Percentiles rank a stretch among this genome's conserved stretches.
Conservation (phyloP, 2,888 invertebrate genomes). For the Calameuta filiformis region DNA sequence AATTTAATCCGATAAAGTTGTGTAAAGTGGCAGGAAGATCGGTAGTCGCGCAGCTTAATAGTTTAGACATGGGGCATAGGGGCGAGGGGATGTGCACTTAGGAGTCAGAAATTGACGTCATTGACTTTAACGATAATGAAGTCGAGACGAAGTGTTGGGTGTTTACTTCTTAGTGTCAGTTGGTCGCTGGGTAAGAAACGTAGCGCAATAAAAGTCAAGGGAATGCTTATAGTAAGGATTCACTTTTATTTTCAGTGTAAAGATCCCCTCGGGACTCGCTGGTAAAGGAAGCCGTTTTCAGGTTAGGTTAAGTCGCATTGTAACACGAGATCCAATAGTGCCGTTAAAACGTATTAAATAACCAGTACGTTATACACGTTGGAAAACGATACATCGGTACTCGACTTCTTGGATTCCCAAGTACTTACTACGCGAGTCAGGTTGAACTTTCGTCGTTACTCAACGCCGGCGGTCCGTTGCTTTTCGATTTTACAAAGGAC, state of each 20-base stretch:
- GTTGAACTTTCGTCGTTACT: background rate
- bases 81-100: background rate
- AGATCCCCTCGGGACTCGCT: background rate
- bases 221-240: background rate
- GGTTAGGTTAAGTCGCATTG: background rate
- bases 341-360: constrained; percentile 56
- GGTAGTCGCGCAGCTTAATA: background rate
- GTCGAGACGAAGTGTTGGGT: background rate
- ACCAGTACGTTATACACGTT: background rate
- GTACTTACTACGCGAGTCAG: constrained; percentile 2
- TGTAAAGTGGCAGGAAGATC: background rate
- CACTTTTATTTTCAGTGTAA: background rate
- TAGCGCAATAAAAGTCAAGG: background rate
- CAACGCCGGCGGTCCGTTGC: too few relatives aligned
- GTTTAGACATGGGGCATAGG: background rate
- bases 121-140: background rate
- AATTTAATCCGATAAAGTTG: background rate
- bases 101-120: background rate
- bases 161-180: background rate
- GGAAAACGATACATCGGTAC: constrained; percentile 35
- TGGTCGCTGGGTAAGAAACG: background rate
- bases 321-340: constrained; percentile 59
- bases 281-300: background rate
- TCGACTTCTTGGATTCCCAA: background rate
- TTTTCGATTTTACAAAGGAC: background rate